Base-by-base conservation (phyloP, 2,113 vertebrate species). In the Cichladusa arquata region DNA sequence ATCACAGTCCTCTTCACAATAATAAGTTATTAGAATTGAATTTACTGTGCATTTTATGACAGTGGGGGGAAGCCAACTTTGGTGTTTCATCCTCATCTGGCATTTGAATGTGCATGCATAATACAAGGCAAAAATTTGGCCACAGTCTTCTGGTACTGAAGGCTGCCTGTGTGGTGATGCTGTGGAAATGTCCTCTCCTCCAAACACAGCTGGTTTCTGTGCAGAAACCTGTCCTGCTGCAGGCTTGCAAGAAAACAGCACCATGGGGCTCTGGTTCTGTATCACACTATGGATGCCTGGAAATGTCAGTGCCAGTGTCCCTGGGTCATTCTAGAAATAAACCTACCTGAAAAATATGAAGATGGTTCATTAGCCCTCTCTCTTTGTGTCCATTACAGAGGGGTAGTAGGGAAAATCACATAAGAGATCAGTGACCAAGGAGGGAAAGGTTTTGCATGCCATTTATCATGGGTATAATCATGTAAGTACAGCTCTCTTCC, bases 191-290 rank as follows among this genome's bases (percentile, higher is more conserved):
- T 44, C 69, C 71, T 88, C 6, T 78, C 10, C 13, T 86, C 8
- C 28, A 51, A 23, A 22, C 13, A 47, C 1, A 5, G 1, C 6
- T 70, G 34, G 1, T 88, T 81, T 81, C 74, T 62, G 3, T 51
- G 50, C 1, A 4, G 29, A 34, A n/a, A 36, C 29, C 0, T 0
- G 9, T 82, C 38, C 14, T 69, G 51, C 33, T 6, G 0, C 8
- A 65, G 54, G 14, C 62, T 81, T 83, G 57, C 26, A 47, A 81
- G 42, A 61, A 5, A 66, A 42, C 28, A 50, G 19, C 24, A 19
- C 29, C 0, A 0, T 40, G 44, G 24, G 45, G 10, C 38, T 92
- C 31, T 2, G 4, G 40, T 69, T 86, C 62, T 5, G 1, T 33
- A 5, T 47, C 2, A 7, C 47, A 74, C 10, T 2, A 0, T 29